Conservation (phyloP, 1,140 invertebrate genomes). For the Drosophila athabasca region DNA sequence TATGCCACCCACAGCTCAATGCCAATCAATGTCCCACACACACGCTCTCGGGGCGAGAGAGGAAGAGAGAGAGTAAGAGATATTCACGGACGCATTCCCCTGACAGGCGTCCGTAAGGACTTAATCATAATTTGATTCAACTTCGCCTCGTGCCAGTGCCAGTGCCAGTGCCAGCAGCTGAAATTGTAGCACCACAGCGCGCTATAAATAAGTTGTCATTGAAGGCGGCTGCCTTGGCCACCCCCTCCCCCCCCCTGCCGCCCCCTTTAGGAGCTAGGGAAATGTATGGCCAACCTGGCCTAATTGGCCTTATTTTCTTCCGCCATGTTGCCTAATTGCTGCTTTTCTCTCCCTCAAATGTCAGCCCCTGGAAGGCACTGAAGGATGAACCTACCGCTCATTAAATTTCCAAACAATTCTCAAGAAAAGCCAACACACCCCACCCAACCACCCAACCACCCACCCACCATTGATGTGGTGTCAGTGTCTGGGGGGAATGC, state of each 20-base stretch:
- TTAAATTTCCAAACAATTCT: too few relatives aligned
- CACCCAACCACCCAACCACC: too few relatives aligned
- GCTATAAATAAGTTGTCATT: slow-evolving; percentile 39
- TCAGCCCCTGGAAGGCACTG: background rate
- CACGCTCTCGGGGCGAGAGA: slow-evolving; percentile 2
- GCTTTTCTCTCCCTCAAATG: slow-evolving; percentile 1
- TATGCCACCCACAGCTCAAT: slow-evolving; percentile 39
- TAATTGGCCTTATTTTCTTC: slow-evolving; percentile 31
- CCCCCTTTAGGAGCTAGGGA: slow-evolving; percentile 13
- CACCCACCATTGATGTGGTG: too few relatives aligned
- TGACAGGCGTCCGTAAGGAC: slow-evolving; percentile 61
- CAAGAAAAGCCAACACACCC: too few relatives aligned
- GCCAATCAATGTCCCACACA: slow-evolving; percentile 58
- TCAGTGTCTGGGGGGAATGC: too few relatives aligned
- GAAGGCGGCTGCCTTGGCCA: background rate
- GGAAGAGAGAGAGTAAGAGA: background rate
- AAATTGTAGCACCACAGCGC: slow-evolving; percentile 51
- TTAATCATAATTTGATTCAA: slow-evolving; percentile 64
- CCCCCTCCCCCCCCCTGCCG: background rate
- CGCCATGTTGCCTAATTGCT: slow-evolving; percentile 30
- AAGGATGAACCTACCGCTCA: too few relatives aligned
- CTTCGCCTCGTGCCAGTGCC: slow-evolving; percentile 43
- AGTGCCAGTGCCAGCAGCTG: slow-evolving; percentile 24
- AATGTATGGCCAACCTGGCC: slow-evolving; percentile 35
- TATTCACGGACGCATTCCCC: slow-evolving; percentile 49